Base-by-base conservation (phyloP, 1,140 invertebrate genomes). In the Eupristina koningsbergeri region DNA sequence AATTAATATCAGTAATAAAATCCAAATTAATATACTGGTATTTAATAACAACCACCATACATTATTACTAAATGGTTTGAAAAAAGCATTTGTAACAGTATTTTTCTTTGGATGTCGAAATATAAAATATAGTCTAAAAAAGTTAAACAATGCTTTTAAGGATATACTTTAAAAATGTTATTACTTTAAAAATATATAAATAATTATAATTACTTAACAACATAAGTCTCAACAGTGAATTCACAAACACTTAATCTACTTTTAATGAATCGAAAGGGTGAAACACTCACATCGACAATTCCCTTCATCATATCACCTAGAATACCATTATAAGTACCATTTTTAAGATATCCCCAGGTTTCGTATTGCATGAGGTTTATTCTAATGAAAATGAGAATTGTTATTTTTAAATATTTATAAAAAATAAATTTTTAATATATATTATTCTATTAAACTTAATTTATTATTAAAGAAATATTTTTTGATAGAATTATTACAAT, bases 251-350 rank as follows among this genome's bases (percentile, higher is more conserved):
- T 91, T 5, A 93, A 86, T 87, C 95, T 89, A 86, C 95, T 94
- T 15, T 87, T 77, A 87, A 93, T 93, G 80, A 94, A 93, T 88
- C 94, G 94, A 74, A 95, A 90, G 15, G 95, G 94, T 0, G 94
- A 91, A 3, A 92, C 93, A 26, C 94, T 94, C 63, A 95, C 93
- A 85, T 96, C 95, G 5, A 94, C 92, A 74, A 93, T 89, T 26
- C 93, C 93, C 29, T 92, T 89, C 74, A 94, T 90, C 81, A 96
- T 90, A 0, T 93, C 92, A 0, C 94, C 94, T n/a, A 96, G 93
- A 90, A 95, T 94, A 7, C 95, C 95, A 86, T 95, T 95, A 84
- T 94, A 95, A 26, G 92, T 92, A 3, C 94, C 94, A 89, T 95
- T 94, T 36, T 93, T 90, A 45, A 93, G 78, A 86, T 95, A 95